phyloP scores from a whole-genome alignment of 2,888 invertebrate genomes.

The Nomada fucata region DNA sequence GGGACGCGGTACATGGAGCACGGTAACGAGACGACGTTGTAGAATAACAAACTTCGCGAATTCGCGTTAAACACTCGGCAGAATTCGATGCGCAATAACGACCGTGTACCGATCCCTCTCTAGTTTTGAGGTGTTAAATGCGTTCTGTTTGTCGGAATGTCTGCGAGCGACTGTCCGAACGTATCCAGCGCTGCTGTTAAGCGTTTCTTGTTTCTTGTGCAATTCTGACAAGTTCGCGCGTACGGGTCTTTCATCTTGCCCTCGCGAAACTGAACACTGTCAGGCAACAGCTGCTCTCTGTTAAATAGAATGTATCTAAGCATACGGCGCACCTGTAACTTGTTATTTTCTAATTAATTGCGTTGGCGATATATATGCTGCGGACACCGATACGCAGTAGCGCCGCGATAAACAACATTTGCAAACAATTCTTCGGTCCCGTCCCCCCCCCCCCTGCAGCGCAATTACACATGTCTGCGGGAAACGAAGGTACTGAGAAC shows the following conservation, averaged over 20 bases:
- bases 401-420: too few relatives aligned
- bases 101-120: neutral
- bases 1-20: neutral
- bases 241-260: neutral
- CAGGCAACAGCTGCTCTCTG: too few relatives aligned
- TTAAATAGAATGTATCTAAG: too few relatives aligned
- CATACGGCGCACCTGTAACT: too few relatives aligned
- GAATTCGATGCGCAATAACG: neutral
- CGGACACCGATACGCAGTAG: too few relatives aligned
- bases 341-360: too few relatives aligned
- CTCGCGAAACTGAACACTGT: neutral
- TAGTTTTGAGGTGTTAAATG: neutral
- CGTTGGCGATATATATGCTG: too few relatives aligned
- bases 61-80: neutral
- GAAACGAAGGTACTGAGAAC: neutral
- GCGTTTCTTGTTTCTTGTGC: neutral
- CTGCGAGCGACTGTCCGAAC: neutral
- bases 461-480: neutral
- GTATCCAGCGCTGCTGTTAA: neutral
- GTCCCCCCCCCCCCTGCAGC: too few relatives aligned
- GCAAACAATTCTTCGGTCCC: too few relatives aligned
- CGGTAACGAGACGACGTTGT: neutral
- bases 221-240: neutral
- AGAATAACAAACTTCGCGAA: conserved; percentile 6
- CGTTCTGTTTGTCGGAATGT: neutral